A percentile compares a stretch with the other conserved stretches of the same genome.
phyloP scores from a whole-genome alignment of 1,140 invertebrate species.

The Halictus rubicundus region DNA sequence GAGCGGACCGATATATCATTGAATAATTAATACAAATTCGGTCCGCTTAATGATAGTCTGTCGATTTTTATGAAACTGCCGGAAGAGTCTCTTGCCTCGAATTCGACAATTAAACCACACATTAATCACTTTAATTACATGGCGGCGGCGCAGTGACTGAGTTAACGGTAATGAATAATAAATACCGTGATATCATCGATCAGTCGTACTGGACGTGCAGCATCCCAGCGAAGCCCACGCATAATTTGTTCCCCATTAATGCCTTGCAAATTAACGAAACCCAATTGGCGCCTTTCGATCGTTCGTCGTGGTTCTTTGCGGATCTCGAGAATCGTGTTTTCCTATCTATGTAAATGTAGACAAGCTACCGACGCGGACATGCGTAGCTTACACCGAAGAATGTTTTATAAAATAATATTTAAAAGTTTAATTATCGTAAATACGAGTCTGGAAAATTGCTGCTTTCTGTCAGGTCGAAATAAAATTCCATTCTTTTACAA shows the following conservation, averaged over 20 bases:
- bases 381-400: too few relatives aligned
- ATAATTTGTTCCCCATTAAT: conserved; percentile 23
- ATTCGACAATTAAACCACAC: conserved; percentile 1
- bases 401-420: not conserved
- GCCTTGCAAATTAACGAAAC: conserved; percentile 6
- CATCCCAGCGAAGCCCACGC: not conserved
- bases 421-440: too few relatives aligned
- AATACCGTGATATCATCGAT: conserved; percentile 47
- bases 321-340: not conserved
- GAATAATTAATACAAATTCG: conserved; percentile 14
- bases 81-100: not conserved
- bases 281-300: conserved; percentile 5
- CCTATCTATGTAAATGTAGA: not conserved
- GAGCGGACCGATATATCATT: not conserved
- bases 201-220: conserved; percentile 11
- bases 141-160: conserved; percentile 7
- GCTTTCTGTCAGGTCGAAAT: too few relatives aligned
- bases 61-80: conserved; percentile 9
- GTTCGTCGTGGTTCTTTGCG: not conserved
- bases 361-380: too few relatives aligned
- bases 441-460: too few relatives aligned
- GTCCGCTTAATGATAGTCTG: not conserved
- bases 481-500: too few relatives aligned
- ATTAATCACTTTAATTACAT: conserved; percentile 59
- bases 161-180: conserved; percentile 57